phyloP scores from a whole-genome alignment of 1,140 invertebrate genomes.

The Pomacea maculata region DNA sequence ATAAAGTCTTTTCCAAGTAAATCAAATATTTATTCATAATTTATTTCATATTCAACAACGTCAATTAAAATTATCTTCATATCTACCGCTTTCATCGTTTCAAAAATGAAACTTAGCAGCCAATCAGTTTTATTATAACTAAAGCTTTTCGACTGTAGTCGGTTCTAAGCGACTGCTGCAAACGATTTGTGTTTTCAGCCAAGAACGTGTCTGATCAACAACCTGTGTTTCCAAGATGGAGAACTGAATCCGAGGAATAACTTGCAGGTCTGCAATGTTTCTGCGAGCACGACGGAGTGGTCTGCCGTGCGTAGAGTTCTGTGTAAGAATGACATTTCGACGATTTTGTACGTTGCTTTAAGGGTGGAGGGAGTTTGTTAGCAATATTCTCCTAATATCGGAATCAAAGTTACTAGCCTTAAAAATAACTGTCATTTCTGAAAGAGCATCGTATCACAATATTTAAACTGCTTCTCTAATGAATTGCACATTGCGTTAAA shows the following conservation, averaged over 20 bases:
- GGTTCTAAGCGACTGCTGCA: neutral
- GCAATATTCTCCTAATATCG: too few species aligned
- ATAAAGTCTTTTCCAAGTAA: neutral
- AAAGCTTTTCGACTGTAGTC: neutral
- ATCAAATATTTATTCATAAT: neutral
- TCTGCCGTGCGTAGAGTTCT: neutral
- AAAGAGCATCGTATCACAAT: too few species aligned
- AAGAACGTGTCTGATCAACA: neutral
- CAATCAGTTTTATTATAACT: neutral
- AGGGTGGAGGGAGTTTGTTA: too few species aligned
- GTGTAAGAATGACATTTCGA: too few species aligned
- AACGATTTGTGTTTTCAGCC: neutral
- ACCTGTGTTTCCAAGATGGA: neutral
- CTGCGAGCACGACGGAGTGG: neutral
- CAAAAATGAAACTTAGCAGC: too few species aligned
- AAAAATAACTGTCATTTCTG: too few species aligned
- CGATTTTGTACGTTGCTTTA: too few species aligned
- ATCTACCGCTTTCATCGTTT: neutral
- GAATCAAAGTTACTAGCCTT: too few species aligned
- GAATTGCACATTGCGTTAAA: too few species aligned
- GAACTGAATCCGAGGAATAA: neutral
- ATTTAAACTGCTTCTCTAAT: too few species aligned
- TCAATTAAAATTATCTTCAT: neutral
- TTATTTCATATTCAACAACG: neutral
- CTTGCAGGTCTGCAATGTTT: neutral